phyloP scores from a whole-genome alignment of 2,888 invertebrate genomes.

The Exephanes ischioxanthus region DNA sequence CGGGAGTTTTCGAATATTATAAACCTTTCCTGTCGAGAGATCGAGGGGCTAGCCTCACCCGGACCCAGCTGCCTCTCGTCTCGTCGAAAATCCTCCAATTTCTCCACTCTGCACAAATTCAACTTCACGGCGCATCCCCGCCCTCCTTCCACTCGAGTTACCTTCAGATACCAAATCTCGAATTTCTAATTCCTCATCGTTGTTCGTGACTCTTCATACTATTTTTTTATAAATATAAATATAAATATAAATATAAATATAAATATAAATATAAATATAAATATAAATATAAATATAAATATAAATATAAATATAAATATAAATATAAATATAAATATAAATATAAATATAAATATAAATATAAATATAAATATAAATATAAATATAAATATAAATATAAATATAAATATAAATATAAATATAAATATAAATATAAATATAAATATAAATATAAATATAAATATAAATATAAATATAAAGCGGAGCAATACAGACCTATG shows the following conservation, averaged over 20 bases:
- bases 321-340: too few relatives aligned
- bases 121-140: neutral
- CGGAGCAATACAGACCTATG: neutral
- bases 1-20: constrained; percentile 51
- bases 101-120: constrained; percentile 28
- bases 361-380: too few relatives aligned
- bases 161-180: constrained; percentile 33
- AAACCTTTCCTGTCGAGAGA: constrained; percentile 47
- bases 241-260: neutral
- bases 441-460: too few relatives aligned
- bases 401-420: too few relatives aligned
- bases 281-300: too few relatives aligned
- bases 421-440: too few relatives aligned
- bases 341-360: too few relatives aligned
- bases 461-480: too few relatives aligned
- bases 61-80: constrained; percentile 31
- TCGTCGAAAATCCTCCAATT: constrained; percentile 50
- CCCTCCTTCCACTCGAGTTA: constrained; percentile 34
- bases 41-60: constrained; percentile 25
- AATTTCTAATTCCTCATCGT: constrained; percentile 44
- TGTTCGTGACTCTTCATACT: neutral
- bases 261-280: neutral
- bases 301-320: too few relatives aligned
- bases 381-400: too few relatives aligned
- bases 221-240: neutral